A percentile compares a stretch with the other conserved stretches of the same genome.
Evolutionary conservation across 1,140 invertebrate genomes (phyloP).

Genomic region (Sinonovacula constricta): DNA sequence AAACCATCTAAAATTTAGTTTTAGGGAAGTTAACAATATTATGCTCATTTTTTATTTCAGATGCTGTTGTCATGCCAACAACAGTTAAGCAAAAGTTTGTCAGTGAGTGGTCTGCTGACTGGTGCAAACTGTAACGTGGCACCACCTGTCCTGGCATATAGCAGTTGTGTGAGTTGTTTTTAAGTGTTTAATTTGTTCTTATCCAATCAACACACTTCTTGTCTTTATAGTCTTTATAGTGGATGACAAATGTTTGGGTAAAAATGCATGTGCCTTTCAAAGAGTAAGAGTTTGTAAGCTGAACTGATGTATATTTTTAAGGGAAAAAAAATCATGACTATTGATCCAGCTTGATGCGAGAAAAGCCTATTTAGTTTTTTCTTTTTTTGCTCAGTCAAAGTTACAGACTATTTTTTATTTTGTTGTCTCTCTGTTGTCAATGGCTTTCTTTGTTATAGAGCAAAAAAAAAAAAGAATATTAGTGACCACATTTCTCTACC

Average conservation of each 20-base stretch:
- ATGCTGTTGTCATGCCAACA: neutral
- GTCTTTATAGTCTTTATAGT: neutral
- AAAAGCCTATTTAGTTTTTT: no score
- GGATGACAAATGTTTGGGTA: neutral
- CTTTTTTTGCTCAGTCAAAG: no score
- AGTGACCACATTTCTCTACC: neutral
- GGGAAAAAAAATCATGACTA: neutral
- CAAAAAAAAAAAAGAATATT: neutral
- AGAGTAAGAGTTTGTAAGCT: neutral
- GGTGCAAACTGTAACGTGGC: neutral
- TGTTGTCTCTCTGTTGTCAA: neutral
- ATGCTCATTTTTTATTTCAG: no score
- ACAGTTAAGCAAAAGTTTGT: neutral
- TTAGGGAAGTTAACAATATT: no score
- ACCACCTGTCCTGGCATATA: conserved; percentile 5
- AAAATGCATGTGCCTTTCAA: neutral
- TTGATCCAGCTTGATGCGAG: no score
- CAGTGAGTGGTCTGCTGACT: neutral
- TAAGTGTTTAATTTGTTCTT: no score
- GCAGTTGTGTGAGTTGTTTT: neutral
- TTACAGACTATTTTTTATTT: no score
- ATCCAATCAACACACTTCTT: no score
- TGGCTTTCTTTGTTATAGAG: neutral
- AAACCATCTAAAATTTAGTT: no score
- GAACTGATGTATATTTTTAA: neutral